phyloP scores from a whole-genome alignment of 2,113 vertebrate genomes.

The Baryphthengus martii region DNA sequence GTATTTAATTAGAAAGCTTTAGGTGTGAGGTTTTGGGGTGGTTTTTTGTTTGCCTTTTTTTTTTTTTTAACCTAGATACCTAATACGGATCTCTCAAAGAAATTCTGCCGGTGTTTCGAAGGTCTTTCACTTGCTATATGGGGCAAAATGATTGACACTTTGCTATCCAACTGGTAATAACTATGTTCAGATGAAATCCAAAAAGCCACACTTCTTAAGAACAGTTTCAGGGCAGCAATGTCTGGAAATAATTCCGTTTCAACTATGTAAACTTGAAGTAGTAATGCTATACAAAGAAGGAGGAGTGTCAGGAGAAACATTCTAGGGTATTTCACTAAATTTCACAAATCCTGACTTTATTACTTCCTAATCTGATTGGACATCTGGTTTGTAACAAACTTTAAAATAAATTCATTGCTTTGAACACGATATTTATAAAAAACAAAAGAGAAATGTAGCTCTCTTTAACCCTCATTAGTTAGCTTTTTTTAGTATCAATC shows the following conservation, averaged over 20 bases:
- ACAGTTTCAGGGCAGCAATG: neutral
- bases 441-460: neutral
- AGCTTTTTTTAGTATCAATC: neutral
- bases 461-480: neutral
- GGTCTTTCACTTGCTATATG: neutral
- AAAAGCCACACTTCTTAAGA: neutral
- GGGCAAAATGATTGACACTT: neutral
- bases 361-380: neutral
- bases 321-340: neutral
- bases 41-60: neutral
- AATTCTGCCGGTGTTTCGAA: neutral
- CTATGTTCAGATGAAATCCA: neutral
- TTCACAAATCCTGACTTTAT: conserved; percentile 23
- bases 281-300: neutral
- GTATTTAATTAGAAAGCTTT: neutral
- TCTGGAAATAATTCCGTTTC: conserved; percentile 36
- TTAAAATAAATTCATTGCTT: neutral
- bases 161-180: neutral
- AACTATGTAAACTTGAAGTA: neutral
- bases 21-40: neutral
- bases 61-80: neutral
- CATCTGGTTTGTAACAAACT: conserved; percentile 3
- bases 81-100: neutral
- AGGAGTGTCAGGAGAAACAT: neutral
- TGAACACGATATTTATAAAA: neutral